Evolutionary conservation across 2,888 invertebrate species (phyloP), one percentile per base, ranked within the genome.

Genomic region (Lissonota sp.): DNA sequence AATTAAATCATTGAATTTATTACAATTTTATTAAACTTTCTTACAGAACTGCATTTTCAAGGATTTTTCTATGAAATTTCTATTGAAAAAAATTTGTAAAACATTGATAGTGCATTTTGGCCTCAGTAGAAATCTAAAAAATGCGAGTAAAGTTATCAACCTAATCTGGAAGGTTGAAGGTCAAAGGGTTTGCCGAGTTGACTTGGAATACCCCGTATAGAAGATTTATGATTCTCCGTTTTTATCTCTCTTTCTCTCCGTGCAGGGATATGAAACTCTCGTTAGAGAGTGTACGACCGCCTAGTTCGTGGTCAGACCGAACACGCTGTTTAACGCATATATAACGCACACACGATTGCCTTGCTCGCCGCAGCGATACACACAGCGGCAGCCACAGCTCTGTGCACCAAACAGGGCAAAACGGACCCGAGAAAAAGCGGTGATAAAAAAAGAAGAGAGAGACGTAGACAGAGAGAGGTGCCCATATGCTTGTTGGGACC

Each of bases 311-410:
- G 79, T 79, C 75, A 64, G 74, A 58, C 51, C 58, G 58, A 79
- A 75, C 79, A 75, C 79, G 79, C 66, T 66, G 79, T 79, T 79
- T 71, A 70, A 79, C 79, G 74, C 75, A 66, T 69, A 26, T 26
- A 69, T 60, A 72, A 75, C 58, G 69, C 60, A 64, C 60, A 79
- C 53, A 62, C 70, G 63, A 53, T 69, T 14, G 67, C 40, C 42
- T 70, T 58, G 75, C 60, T 51, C 51, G 51, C 60, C 64, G 51
- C 66, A 57, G 60, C 62, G 55, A 26, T 46, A 63, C 44, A 60
- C 14, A 49, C 70, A 60, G 66, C 55, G 4, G 46, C 44, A 26
- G 63, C 57, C n/a, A 26, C 57, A 0, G 2, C 58, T 58, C 58
- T 58, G 40, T 10, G 42, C 53, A 46, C 7, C 46, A 42, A 12